These are phyloP conservation scores for Etheostoma cragini DNA, from an alignment of 2,113 vertebrate genomes.

Conservation along the genomic window DNA sequence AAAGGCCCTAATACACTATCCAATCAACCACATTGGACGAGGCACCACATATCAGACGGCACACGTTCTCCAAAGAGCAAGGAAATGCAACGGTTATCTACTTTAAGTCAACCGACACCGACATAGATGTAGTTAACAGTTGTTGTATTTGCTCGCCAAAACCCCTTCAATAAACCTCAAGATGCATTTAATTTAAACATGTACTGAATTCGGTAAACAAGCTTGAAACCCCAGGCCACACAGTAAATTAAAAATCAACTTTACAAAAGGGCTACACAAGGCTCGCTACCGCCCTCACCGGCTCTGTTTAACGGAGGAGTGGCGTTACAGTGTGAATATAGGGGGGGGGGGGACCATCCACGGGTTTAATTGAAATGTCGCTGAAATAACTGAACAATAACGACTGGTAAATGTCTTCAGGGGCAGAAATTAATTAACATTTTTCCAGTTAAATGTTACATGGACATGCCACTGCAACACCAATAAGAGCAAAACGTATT, in stretches of 20 bases:
- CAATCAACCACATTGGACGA: neutral
- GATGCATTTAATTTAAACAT: neutral
- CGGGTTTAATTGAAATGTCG: neutral
- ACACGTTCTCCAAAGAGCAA: neutral
- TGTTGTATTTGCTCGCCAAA: neutral
- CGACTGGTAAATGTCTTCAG: neutral
- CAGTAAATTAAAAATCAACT: neutral
- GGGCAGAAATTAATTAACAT: neutral
- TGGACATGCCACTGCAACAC: neutral
- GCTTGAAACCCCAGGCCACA: neutral
- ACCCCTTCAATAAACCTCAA: neutral
- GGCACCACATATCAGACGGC: neutral
- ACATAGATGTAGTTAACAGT: neutral
- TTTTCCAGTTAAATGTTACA: neutral
- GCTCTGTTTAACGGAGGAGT: neutral
- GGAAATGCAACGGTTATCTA: neutral
- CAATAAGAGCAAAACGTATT: neutral
- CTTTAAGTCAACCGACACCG: neutral
- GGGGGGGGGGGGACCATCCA: neutral
- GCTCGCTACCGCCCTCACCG: slow-evolving; percentile 27
- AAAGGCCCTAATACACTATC: too few relatives aligned
- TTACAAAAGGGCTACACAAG: neutral
- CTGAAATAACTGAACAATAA: neutral
- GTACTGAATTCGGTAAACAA: neutral
- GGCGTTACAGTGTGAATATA: neutral